Evolutionary conservation across 2,113 vertebrate genomes (phyloP), one percentile per base, ranked within the genome.

Genomic region (Oenanthe oenanthe): DNA sequence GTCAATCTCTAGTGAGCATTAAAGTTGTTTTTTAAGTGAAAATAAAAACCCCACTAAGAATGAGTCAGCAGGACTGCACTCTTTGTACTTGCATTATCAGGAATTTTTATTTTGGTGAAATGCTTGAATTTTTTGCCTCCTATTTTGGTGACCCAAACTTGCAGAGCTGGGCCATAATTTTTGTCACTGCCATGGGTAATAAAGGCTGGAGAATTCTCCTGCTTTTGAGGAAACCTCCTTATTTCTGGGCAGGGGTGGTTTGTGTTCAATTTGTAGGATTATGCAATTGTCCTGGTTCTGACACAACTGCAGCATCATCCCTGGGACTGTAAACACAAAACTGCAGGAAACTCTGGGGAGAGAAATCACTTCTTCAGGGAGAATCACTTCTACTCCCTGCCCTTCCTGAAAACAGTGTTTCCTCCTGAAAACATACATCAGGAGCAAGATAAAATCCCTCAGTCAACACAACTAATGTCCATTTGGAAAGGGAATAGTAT

Each of bases 221-320:
- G 66, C 43, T 87, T 81, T 53, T 89, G 48, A 82, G 53, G 62
- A 84, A 82, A 51, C 56, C 56, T 88, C 88, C 15, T 92, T 82
- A 51, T 57, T 89, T 25, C 57, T 24, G 77, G 80, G 73, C 85
- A 95, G 78, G 45, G 72, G 51, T 45, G 76, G 50, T 92, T 77
- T 82, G 14, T 32, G n/a, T 85, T 83, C 78, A 58, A 0, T 86
- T 77, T 88, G 88, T 61, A 54, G 68, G 89, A 91, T 97, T 97
- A 96, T 73, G 88, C 87, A 97, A 92, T 92, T 82, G 92, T 60
- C 85, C 80, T 95, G 74, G 38, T 97, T 94, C 82, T 93, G 85
- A 77, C 87, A 87, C 48, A 82, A 51, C 62, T 57, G 79, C 88
- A 80, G 58, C 51, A 60, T 72, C 48, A 3, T 81, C 75, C 83